Conservation (phyloP, 1,140 invertebrate species). For the Probaryconus sp. region DNA sequence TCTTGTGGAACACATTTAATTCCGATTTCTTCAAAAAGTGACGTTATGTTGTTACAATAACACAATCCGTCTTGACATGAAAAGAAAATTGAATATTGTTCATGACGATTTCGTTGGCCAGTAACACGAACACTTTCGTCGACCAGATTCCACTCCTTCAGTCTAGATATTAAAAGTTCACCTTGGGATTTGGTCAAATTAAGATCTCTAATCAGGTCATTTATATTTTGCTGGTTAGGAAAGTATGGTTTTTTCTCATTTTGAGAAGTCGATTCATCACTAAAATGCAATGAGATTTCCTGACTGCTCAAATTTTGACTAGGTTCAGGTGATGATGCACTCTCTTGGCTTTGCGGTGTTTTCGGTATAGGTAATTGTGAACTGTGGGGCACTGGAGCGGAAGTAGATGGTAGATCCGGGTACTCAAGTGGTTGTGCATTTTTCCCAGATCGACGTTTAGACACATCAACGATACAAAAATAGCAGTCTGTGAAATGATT, state of each 20-base stretch:
- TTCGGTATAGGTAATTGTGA: background rate
- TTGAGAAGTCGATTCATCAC: no score
- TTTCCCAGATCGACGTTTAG: conserved; percentile 50
- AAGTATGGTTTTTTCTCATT: conserved; percentile 2
- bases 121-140: background rate
- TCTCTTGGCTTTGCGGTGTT: no score
- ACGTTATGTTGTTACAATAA: conserved; percentile 17
- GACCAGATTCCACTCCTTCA: conserved; percentile 19
- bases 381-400: conserved; percentile 14
- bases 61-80: conserved; percentile 1
- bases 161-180: conserved; percentile 16
- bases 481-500: conserved; percentile 59
- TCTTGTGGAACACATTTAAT: conserved; percentile 15
- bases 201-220: conserved; percentile 30
- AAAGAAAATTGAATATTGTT: conserved; percentile 5
- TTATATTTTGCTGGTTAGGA: conserved; percentile 12
- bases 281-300: background rate
- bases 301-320: background rate
- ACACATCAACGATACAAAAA: conserved; percentile 56
- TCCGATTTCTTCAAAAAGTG: conserved; percentile 17
- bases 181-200: conserved; percentile 6
- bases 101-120: conserved; percentile 1
- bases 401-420: conserved; percentile 24
- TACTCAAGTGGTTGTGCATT: conserved; percentile 32
- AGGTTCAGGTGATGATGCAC: no score